Conservation (phyloP, 2,113 vertebrate species). For the Hemiscyllium ocellatum region DNA sequence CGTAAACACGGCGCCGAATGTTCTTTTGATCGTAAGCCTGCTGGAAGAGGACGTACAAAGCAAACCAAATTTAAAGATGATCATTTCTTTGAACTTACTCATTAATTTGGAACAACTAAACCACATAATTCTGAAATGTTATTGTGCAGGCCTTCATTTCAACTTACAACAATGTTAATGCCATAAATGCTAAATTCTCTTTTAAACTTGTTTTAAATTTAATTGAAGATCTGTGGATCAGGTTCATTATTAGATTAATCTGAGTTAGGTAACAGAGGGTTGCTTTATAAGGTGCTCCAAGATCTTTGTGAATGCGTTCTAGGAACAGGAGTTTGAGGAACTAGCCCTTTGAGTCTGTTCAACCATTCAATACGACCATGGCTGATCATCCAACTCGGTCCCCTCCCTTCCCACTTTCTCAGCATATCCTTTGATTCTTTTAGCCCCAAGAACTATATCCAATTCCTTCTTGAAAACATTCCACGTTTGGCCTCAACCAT, state of each 20-base stretch:
- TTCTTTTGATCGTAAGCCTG: constrained; percentile 84
- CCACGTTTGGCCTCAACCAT: no score
- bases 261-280: not conserved
- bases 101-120: not conserved
- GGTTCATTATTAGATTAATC: not conserved
- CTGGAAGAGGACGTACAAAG: constrained; percentile 45
- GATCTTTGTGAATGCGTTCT: not conserved
- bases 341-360: no score
- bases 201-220: not conserved
- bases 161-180: not conserved
- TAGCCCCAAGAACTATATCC: no score
- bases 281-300: not conserved
- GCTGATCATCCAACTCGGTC: no score
- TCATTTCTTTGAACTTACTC: not conserved
- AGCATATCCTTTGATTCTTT: no score
- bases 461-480: no score
- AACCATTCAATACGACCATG: no score
- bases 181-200: not conserved
- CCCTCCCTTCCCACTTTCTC: no score
- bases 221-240: not conserved
- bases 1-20: constrained; percentile 76
- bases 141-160: not conserved
- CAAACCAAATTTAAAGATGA: not conserved
- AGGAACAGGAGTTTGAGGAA: not conserved
- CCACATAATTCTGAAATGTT: not conserved